A percentile compares a stretch with the other conserved stretches of the same genome.
Conservation (phyloP, 2,797 vertebrate species). For the Tragelaphus oryx region DNA sequence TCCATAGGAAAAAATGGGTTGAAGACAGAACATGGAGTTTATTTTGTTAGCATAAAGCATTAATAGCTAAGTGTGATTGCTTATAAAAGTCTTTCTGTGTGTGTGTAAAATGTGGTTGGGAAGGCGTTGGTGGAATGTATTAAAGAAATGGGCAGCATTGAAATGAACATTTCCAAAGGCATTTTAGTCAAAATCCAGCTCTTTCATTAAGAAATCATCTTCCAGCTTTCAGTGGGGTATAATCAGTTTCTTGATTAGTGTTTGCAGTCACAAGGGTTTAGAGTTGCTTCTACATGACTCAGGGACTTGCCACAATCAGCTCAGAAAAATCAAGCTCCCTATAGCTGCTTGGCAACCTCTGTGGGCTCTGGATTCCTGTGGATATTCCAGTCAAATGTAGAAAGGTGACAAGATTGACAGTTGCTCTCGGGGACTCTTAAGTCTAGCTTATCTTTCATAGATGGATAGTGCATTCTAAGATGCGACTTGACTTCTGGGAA, state of each 20-base stretch:
- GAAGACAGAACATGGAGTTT: conserved; percentile 4
- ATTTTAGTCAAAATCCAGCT: not conserved
- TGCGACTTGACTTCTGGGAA: not conserved
- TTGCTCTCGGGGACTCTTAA: not conserved
- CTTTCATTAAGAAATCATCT: conserved; percentile 23
- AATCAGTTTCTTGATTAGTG: conserved; percentile 40
- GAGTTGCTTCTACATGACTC: not conserved
- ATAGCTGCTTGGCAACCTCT: not conserved
- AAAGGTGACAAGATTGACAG: not conserved
- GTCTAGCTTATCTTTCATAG: not conserved
- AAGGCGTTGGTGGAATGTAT: not conserved
- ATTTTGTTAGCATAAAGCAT: not conserved
- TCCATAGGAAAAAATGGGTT: not conserved
- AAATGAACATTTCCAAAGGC: conserved; percentile 21
- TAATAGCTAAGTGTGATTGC: not conserved
- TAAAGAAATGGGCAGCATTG: not conserved
- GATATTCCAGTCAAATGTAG: not conserved
- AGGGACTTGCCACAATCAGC: not conserved
- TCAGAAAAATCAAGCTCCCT: not conserved
- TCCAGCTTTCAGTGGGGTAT: not conserved
- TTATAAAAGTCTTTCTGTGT: not conserved
- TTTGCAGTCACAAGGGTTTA: not conserved
- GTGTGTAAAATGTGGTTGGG: not conserved
- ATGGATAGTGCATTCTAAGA: not conserved
- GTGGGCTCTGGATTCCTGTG: not conserved